A percentile compares a stretch with the other conserved stretches of the same genome.
These are phyloP conservation scores for Panthera tigris DNA, from an alignment of 2,113 vertebrate genomes.

Conservation along the genomic window DNA sequence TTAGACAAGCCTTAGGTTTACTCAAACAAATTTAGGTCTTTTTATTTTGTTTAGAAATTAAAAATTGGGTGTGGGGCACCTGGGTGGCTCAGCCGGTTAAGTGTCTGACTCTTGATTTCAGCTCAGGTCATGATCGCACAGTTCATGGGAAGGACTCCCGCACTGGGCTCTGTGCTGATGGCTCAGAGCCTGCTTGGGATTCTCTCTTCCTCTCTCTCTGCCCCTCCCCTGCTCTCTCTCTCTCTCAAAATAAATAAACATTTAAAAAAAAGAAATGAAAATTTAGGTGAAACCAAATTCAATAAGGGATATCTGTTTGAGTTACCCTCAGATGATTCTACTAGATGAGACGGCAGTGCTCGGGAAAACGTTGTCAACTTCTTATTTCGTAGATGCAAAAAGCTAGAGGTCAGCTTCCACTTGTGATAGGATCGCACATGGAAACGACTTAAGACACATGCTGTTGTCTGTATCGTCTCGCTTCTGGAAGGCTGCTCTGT, in stretches of 20 bases:
- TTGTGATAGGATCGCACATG: fast-evolving
- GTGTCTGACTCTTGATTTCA: no score
- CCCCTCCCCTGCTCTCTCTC: no score
- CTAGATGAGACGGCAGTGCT: background rate
- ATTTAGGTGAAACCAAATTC: background rate
- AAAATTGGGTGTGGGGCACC: background rate
- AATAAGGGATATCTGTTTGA: background rate
- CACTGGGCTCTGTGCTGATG: no score
- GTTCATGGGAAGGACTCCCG: no score
- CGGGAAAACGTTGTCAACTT: background rate
- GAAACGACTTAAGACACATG: background rate
- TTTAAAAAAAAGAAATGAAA: background rate
- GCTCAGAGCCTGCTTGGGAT: no score
- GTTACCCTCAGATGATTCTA: background rate
- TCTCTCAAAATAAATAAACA: no score
- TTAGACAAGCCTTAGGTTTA: background rate
- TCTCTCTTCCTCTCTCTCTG: no score
- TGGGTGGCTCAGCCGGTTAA: no score
- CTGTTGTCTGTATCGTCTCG: background rate
- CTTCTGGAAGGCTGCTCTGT: background rate
- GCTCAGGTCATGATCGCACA: no score
- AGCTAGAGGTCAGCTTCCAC: background rate
- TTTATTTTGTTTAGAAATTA: background rate
- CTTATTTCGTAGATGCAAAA: background rate
- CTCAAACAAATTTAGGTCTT: background rate